Evolutionary conservation across 2,797 vertebrate genomes (phyloP).

Genomic region (Gallirallus australis): DNA sequence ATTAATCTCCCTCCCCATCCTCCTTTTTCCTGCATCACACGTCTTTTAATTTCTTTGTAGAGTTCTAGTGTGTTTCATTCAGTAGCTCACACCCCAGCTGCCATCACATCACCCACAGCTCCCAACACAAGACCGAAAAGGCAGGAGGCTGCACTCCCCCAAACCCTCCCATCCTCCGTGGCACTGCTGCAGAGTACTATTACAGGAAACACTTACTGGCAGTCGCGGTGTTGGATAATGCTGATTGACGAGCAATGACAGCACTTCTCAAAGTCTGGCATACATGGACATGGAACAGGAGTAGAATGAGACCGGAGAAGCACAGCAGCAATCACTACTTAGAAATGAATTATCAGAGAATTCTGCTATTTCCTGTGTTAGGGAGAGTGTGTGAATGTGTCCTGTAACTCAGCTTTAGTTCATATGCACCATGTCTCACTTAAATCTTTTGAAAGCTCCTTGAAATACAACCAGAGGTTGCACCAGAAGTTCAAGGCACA

Average conservation of each 20-base stretch:
- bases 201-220: not conserved
- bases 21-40: not conserved
- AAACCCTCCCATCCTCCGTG: accelerated
- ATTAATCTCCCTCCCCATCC: not conserved
- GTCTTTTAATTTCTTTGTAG: not conserved
- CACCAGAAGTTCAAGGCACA: not conserved
- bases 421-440: not conserved
- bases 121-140: accelerated
- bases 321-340: not conserved
- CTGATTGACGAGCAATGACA: not conserved
- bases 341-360: not conserved
- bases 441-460: not conserved
- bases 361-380: not conserved
- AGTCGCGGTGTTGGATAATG: not conserved
- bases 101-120: not conserved
- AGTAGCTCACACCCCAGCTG: not conserved
- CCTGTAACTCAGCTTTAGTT: not conserved
- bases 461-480: not conserved
- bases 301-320: not conserved
- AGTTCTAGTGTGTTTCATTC: accelerated
- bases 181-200: not conserved
- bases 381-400: not conserved
- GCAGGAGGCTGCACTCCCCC: not conserved
- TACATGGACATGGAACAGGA: not conserved
- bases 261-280: not conserved